Evolutionary conservation across 2,113 vertebrate genomes (phyloP).

Genomic region (Smithornis capensis): DNA sequence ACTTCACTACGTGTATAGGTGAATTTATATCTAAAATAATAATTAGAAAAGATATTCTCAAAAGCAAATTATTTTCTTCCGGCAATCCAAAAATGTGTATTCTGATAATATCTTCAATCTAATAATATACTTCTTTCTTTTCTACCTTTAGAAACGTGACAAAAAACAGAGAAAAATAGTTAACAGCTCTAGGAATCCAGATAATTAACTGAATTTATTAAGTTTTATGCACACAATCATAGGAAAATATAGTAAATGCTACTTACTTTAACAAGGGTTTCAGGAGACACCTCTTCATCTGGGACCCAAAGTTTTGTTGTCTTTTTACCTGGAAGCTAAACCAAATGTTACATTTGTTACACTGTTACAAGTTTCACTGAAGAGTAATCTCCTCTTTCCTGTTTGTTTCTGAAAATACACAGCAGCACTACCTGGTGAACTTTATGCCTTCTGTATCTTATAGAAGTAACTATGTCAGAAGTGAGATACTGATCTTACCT

Average conservation of each 20-base stretch:
- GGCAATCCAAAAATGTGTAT: neutral
- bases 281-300: constrained; percentile 96
- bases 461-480: neutral
- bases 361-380: no score
- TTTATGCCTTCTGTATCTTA: neutral
- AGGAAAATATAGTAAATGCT: neutral
- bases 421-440: neutral
- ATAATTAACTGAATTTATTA: neutral
- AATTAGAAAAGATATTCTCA: neutral
- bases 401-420: neutral
- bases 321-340: constrained; percentile 96
- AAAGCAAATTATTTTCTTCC: neutral
- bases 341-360: constrained; percentile 27
- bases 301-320: constrained; percentile 98
- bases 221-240: neutral
- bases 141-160: neutral
- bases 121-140: neutral
- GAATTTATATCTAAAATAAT: neutral
- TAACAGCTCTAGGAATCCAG: neutral
- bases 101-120: neutral
- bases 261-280: constrained; percentile 94
- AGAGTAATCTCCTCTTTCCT: neutral
- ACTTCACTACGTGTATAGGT: rapidly evolving
- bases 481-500: neutral
- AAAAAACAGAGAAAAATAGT: neutral